phyloP scores from a whole-genome alignment of 2,113 vertebrate genomes.

The Phalacrocorax brasilianus region DNA sequence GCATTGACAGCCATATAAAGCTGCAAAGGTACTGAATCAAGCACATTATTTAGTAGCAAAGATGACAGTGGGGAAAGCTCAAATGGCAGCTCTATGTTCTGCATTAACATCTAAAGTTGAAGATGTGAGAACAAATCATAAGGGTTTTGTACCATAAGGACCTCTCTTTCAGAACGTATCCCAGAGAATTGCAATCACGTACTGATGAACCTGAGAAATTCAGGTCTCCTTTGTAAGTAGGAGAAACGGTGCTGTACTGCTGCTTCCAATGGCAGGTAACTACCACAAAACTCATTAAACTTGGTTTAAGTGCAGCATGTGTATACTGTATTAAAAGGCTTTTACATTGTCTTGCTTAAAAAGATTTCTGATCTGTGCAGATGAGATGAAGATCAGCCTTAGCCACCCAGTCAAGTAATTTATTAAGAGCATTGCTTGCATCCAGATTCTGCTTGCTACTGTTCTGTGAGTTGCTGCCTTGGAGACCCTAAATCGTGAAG shows the following conservation, averaged over 20 bases:
- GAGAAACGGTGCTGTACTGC: not conserved
- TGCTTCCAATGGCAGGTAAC: not conserved
- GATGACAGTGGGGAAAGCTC: not conserved
- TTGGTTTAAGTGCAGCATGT: not conserved
- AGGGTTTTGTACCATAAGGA: not conserved
- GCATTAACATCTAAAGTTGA: not conserved
- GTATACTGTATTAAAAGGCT: not conserved
- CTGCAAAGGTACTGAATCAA: not conserved
- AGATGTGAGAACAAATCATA: not conserved
- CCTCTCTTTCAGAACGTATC: not conserved
- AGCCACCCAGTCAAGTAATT: not conserved
- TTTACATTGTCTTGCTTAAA: not conserved
- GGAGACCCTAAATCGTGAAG: not conserved
- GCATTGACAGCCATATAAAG: not conserved
- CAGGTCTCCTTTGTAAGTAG: not conserved
- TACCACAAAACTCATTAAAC: not conserved
- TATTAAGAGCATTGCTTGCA: not conserved
- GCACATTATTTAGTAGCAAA: conserved; percentile 2
- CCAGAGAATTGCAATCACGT: rapidly evolving
- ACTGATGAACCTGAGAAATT: not conserved
- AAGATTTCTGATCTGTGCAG: not conserved
- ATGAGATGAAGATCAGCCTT: not conserved
- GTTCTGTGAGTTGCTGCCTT: not conserved
- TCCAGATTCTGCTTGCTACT: not conserved
- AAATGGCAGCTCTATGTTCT: not conserved